phyloP scores from a whole-genome alignment of 2,797 vertebrate species.

The Sebastes matsubarae region DNA sequence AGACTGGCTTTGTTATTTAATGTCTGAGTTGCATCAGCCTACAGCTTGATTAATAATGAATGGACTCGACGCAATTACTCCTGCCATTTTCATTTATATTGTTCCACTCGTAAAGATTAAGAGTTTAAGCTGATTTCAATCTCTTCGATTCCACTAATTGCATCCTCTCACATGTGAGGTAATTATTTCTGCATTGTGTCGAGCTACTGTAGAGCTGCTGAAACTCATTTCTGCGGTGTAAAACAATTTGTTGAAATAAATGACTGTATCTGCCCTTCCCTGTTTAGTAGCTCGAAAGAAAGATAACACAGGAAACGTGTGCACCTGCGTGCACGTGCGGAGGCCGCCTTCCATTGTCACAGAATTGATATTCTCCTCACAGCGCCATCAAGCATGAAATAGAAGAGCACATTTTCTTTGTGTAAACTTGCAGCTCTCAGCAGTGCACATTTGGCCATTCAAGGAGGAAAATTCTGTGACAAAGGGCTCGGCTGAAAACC shows the following conservation, averaged over 20 bases:
- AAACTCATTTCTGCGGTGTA: not conserved
- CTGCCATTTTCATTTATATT: constrained; percentile 46
- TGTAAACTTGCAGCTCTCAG: constrained; percentile 46
- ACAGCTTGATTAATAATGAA: constrained; percentile 51
- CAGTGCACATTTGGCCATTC: not conserved
- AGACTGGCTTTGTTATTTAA: constrained; percentile 30
- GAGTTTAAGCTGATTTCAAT: constrained; percentile 64
- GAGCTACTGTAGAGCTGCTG: constrained; percentile 10
- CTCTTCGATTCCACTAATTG: constrained; percentile 52
- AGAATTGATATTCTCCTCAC: constrained; percentile 34
- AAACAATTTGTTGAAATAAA: constrained; percentile 42
- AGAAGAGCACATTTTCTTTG: constrained; percentile 34
- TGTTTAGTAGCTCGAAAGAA: constrained; percentile 21
- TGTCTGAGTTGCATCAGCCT: constrained; percentile 31
- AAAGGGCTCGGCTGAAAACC: not conserved
- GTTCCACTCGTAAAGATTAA: constrained; percentile 53
- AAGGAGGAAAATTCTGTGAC: not conserved
- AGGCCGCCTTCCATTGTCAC: not conserved
- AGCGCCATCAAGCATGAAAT: constrained; percentile 30
- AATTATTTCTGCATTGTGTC: constrained; percentile 46
- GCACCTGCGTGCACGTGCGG: not conserved
- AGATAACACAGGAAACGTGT: not conserved
- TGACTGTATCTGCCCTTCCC: constrained; percentile 16
- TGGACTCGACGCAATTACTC: constrained; percentile 26
- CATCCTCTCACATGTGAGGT: constrained; percentile 45